Conservation (phyloP, 2,113 vertebrate genomes). For the Muscicapa adusta region DNA sequence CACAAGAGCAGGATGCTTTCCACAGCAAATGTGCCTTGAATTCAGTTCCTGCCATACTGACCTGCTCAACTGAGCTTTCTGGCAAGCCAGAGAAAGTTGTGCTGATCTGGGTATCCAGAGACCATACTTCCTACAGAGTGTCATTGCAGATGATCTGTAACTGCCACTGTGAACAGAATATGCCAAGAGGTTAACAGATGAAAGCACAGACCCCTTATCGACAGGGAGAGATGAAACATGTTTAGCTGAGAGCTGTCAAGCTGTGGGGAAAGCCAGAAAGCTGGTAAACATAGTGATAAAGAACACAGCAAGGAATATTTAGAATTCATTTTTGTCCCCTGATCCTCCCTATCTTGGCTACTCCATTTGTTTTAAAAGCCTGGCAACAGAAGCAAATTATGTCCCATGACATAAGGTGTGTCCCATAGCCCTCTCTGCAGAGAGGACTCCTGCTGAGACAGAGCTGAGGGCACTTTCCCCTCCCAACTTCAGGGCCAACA, state of each 20-base stretch:
- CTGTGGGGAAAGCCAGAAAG: not conserved
- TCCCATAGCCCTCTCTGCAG: not conserved
- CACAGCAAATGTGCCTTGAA: not conserved
- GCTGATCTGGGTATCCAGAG: not conserved
- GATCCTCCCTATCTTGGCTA: not conserved
- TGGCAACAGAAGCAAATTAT: not conserved
- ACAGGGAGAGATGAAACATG: not conserved
- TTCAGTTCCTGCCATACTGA: not conserved
- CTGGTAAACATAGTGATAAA: not conserved
- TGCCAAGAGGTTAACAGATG: not conserved
- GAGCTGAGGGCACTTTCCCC: not conserved
- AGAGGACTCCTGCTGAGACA: not conserved
- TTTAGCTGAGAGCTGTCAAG: not conserved
- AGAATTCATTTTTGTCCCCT: not conserved
- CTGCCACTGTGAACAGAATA: slow-evolving; percentile 32
- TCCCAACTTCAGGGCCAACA: slow-evolving; percentile 41
- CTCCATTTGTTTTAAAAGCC: not conserved
- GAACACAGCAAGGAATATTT: not conserved
- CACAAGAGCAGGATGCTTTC: not conserved
- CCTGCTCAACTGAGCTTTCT: slow-evolving; percentile 21
- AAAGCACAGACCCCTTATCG: not conserved
- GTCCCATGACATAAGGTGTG: not conserved
- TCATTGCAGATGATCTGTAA: slow-evolving; percentile 35
- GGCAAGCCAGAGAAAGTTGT: not conserved
- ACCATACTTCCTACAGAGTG: not conserved